phyloP scores from a whole-genome alignment of 2,888 invertebrate species.

The Shargacucullia verbasci region DNA sequence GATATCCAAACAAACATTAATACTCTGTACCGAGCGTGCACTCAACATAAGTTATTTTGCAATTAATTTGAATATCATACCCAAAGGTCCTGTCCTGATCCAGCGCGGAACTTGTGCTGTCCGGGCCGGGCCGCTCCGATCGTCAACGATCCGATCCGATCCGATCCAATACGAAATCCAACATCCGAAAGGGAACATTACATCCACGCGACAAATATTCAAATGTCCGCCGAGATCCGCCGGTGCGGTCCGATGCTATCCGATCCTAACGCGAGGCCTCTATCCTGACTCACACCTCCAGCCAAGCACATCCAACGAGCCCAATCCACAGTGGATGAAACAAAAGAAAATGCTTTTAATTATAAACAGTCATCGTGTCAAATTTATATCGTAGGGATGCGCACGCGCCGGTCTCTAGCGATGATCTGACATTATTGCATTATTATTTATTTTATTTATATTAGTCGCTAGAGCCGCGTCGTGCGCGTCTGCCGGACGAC shows the following conservation, averaged over 20 bases:
- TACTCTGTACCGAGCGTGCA: constrained; percentile 82
- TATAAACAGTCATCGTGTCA: constrained; percentile 64
- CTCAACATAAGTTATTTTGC: constrained; percentile 83
- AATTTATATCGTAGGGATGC: constrained; percentile 14
- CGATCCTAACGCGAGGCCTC: constrained; percentile 66
- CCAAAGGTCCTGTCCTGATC: constrained; percentile 79
- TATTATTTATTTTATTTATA: background rate
- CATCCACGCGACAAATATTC: constrained; percentile 59
- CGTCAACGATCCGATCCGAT: constrained; percentile 59
- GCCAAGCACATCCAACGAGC: constrained; percentile 82
- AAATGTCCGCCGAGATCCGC: constrained; percentile 66
- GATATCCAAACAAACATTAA: constrained; percentile 73
- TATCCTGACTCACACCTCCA: constrained; percentile 79
- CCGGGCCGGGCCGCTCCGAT: constrained; percentile 46
- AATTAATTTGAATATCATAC: constrained; percentile 85
- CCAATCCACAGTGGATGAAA: constrained; percentile 89
- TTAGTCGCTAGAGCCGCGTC: background rate
- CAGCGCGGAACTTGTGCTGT: constrained; percentile 46
- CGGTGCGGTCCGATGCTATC: constrained; percentile 70
- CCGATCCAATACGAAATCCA: constrained; percentile 22
- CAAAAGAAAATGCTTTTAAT: constrained; percentile 87
- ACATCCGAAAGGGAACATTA: constrained; percentile 64
- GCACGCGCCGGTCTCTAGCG: constrained; percentile 14
- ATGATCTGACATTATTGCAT: background rate
- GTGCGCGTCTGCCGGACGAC: constrained; percentile 8